Evolutionary conservation across 2,888 invertebrate genomes (phyloP).

Genomic region (Dinocampus coccinellae): DNA sequence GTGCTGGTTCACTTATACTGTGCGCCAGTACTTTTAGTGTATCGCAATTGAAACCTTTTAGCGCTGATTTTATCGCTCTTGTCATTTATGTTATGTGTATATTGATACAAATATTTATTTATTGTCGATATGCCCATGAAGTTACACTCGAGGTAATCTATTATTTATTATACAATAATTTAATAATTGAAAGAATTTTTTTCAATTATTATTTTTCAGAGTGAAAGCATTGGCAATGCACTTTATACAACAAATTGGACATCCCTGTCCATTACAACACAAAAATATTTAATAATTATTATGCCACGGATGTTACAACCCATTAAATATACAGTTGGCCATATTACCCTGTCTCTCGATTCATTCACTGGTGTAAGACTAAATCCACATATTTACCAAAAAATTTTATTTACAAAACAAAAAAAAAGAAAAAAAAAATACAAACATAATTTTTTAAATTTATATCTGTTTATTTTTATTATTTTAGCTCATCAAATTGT

Average conservation of each 20-base stretch:
- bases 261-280: slow-evolving; percentile 38
- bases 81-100: slow-evolving; percentile 25
- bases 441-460: no score
- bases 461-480: neutral
- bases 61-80: slow-evolving; percentile 8
- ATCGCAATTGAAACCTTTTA: slow-evolving; percentile 12
- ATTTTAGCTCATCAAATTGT: slow-evolving; percentile 51
- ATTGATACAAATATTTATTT: slow-evolving; percentile 25
- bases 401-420: no score
- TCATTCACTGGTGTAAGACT: slow-evolving; percentile 53
- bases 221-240: slow-evolving; percentile 48
- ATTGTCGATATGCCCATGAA: slow-evolving; percentile 22
- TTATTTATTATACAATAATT: no score
- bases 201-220: slow-evolving; percentile 45
- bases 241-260: slow-evolving; percentile 54
- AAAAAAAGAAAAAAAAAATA: no score
- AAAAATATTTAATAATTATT: slow-evolving; percentile 48
- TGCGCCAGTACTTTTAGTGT: slow-evolving; percentile 28
- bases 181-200: no score
- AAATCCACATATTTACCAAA: no score
- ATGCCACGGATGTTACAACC: slow-evolving; percentile 51
- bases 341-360: slow-evolving; percentile 52
- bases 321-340: slow-evolving; percentile 50
- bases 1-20: slow-evolving; percentile 27
- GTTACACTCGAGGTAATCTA: slow-evolving; percentile 4